Evolutionary conservation across 2,888 invertebrate genomes (phyloP).

Genomic region (Chironomus tentans): DNA sequence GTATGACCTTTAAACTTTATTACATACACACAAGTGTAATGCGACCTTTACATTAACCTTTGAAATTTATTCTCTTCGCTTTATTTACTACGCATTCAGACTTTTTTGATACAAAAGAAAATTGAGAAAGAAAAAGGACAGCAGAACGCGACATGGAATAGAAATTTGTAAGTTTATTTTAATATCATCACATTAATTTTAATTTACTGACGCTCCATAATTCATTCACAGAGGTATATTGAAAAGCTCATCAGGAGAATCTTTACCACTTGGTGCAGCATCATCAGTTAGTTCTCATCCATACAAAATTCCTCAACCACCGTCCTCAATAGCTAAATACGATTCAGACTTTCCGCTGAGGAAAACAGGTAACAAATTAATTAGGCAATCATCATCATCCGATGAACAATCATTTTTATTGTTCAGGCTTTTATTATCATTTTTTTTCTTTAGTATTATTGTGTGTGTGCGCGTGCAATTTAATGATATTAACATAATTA

Average conservation of each 20-base stretch:
- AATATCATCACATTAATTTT: neutral
- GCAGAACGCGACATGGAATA: constrained; percentile 57
- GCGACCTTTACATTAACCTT: neutral
- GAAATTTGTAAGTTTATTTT: constrained; percentile 57
- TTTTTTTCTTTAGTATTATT: neutral
- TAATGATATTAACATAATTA: constrained; percentile 22
- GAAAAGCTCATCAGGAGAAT: constrained; percentile 56
- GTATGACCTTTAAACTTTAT: constrained; percentile 41
- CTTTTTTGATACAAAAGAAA: constrained; percentile 71
- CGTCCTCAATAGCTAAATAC: constrained; percentile 43
- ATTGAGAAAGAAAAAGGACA: constrained; percentile 67
- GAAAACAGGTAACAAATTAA: constrained; percentile 69
- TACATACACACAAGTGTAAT: neutral
- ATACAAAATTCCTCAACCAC: constrained; percentile 58
- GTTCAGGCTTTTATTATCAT: neutral
- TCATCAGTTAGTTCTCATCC: constrained; percentile 53
- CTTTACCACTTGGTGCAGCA: constrained; percentile 49
- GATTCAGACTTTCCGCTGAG: constrained; percentile 77
- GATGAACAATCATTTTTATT: constrained; percentile 31
- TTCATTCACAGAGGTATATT: constrained; percentile 49
- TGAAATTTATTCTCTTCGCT: constrained; percentile 7
- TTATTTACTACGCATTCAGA: constrained; percentile 42
- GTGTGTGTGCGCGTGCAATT: constrained; percentile 20
- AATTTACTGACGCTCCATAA: neutral
- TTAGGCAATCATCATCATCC: constrained; percentile 31